Evolutionary conservation across 2,888 invertebrate genomes (phyloP).

Genomic region (Lasius platythorax): DNA sequence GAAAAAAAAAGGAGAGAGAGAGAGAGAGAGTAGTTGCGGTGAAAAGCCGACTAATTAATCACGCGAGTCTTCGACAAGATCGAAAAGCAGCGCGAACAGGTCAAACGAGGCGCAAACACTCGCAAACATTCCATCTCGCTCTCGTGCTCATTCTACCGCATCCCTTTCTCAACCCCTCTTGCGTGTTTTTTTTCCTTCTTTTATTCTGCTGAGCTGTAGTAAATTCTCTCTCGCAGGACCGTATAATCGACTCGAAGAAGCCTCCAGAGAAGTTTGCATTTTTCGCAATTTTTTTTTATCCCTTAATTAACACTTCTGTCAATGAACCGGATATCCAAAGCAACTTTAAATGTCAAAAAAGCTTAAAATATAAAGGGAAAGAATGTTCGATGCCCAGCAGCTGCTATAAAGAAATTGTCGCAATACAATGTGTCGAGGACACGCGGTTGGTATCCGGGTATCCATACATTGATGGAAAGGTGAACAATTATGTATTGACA

Average conservation of each 20-base stretch:
- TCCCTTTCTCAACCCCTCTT: background rate
- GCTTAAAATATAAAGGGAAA: too few relatives aligned
- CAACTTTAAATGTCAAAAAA: too few relatives aligned
- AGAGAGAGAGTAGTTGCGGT: slow-evolving; percentile 37
- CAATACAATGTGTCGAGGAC: too few relatives aligned
- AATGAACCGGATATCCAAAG: too few relatives aligned
- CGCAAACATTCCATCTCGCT: slow-evolving; percentile 31
- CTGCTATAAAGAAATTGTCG: too few relatives aligned
- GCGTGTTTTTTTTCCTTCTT: background rate
- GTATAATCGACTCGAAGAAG: slow-evolving; percentile 30
- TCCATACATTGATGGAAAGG: too few relatives aligned
- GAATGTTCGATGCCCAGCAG: too few relatives aligned
- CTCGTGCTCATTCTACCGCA: slow-evolving; percentile 9
- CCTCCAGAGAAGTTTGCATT: background rate
- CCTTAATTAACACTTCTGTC: background rate
- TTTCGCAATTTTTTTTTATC: background rate
- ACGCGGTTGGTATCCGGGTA: too few relatives aligned
- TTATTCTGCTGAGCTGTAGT: slow-evolving; percentile 20
- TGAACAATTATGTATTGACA: too few relatives aligned
- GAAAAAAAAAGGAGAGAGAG: background rate
- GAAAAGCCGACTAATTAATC: slow-evolving; percentile 71
- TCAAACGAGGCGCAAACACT: slow-evolving; percentile 69
- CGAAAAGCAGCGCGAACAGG: slow-evolving; percentile 70
- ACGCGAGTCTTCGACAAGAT: slow-evolving; percentile 69
- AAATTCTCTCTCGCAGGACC: slow-evolving; percentile 16